Evolutionary conservation across 2,113 vertebrate species (phyloP).

Genomic region (Poecilia latipinna): DNA sequence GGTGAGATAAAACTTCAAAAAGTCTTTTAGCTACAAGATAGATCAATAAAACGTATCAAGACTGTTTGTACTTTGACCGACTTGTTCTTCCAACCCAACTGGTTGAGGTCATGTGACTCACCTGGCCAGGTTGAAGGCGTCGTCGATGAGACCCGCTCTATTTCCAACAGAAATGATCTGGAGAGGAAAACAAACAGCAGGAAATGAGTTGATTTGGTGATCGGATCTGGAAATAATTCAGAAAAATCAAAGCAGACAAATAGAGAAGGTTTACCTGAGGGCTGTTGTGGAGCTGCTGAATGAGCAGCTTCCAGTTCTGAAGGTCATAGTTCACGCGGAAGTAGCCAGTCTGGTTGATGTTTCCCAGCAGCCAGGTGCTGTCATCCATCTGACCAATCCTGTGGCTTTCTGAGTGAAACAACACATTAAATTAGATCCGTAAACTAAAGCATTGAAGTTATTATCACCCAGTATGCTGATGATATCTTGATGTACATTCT

Average conservation of each 20-base stretch:
- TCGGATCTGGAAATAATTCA: not conserved
- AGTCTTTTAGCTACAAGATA: no score
- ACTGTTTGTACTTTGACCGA: no score
- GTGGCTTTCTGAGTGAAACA: conserved; percentile 84
- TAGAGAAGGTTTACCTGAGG: conserved; percentile 80
- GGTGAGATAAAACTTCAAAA: no score
- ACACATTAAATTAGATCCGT: not conserved
- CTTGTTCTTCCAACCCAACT: no score
- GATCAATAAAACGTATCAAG: no score
- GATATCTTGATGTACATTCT: not conserved
- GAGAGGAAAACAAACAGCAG: not conserved
- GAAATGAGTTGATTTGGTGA: not conserved
- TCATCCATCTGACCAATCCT: conserved; percentile 84
- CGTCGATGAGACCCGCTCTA: conserved; percentile 94
- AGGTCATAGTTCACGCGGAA: conserved; percentile 98
- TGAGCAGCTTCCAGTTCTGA: conserved; percentile 94
- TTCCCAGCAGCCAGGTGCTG: conserved; percentile 91
- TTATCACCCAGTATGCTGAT: conserved; percentile 1
- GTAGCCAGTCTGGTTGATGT: conserved; percentile 98
- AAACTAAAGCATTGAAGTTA: not conserved
- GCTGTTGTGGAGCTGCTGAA: conserved; percentile 90
- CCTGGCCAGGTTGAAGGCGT: conserved; percentile 97
- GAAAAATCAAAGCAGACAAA: not conserved
- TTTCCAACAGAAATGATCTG: conserved; percentile 96
- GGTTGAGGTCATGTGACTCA: conserved; percentile 61